Evolutionary conservation across 1,140 invertebrate species (phyloP), one percentile per base, ranked within the genome.

Genomic region (Zaprionus lachaisei): DNA sequence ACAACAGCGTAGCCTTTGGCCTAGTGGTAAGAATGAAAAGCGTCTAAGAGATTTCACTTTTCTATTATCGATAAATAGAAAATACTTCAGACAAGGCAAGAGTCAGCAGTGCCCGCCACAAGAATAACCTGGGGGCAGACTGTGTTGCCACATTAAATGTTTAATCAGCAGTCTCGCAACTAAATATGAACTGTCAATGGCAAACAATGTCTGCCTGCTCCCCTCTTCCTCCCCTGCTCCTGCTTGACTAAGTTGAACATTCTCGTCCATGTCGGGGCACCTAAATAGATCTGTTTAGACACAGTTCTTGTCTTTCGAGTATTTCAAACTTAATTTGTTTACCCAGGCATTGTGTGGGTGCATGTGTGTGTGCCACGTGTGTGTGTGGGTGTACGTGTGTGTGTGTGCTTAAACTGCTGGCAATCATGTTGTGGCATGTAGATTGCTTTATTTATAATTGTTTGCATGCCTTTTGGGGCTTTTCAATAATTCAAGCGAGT

Each of bases 371-470:
- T 51, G 17, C 34, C 11, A 5, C 17, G 63, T 72, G 60, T 77
- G 66, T 65, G 62, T 31, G 31, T 11, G 31, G 3, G 28, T 9
- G 26, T 7, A 7, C 49, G 14, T 65, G 58, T 80, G 69, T 70
- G 65, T 37, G 55, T 47, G 37, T 49, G 24, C 9, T 22, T 44
- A 54, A 55, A 41, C 54, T 34, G 22, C 47, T 24, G n/a, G 49
- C 65, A 74, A 74, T 49, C 61, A 75, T 75, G 67, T 58, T 56
- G 38, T 60, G 34, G 60, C 41, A 71, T 75, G 58, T 49, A 80
- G 56, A 75, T 80, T 71, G 72, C 72, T 72, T 86, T 81, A 84
- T 80, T 84, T 81, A 84, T 77, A 87, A 41, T 72, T 73, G 31
- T 71, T 71, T 14, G 56, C 24, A 44, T 81, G 68, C 56, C 71